Evolutionary conservation across 2,113 vertebrate species (phyloP), one percentile per base, ranked within the genome.

Genomic region (Hyaena hyaena): DNA sequence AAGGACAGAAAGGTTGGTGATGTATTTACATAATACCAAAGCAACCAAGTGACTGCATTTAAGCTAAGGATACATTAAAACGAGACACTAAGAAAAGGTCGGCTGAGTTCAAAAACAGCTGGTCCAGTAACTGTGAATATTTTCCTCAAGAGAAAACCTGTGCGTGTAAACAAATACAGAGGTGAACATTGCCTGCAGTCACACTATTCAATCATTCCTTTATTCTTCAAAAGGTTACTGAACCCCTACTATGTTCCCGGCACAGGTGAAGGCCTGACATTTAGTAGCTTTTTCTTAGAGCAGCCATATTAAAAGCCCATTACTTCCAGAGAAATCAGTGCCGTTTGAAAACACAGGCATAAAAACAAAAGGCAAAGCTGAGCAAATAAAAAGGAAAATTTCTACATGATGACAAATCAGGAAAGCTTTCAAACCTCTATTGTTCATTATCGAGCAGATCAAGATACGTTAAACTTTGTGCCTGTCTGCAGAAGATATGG

Each of bases 11-110:
- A 89, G 55, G 2, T 19, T 39, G 11, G 43, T n/a, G 79, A 58
- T 35, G 26, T 28, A 28, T 68, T 95, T 90, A 31, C n/a, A 6
- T 66, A 58, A 80, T 26, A 19, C 19, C 76, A 69, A 93, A 77
- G 19, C 23, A 31, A 53, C n/a, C 21, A 66, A 76, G 63, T 31
- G n/a, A 63, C 23, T 85, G 68, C 55, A 65, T 74, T 73, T 86
- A 39, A 79, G 63, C 68, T 63, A 4, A 68, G 45, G 69, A 81
- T 71, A 58, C 79, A 63, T 73, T 84, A 55, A 69, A 90, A 55
- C 39, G n/a, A 89, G 79, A 92, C 74, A 17, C 53, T 73, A 71
- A 82, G 74, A 83, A 95, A 90, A 94, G 68, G 39, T 69, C 66
- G 39, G 1, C 2, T 65, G 39, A 74, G 71, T 45, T 1, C 63